phyloP scores from a whole-genome alignment of 2,797 vertebrate genomes.

The Adelosebastes latens region DNA sequence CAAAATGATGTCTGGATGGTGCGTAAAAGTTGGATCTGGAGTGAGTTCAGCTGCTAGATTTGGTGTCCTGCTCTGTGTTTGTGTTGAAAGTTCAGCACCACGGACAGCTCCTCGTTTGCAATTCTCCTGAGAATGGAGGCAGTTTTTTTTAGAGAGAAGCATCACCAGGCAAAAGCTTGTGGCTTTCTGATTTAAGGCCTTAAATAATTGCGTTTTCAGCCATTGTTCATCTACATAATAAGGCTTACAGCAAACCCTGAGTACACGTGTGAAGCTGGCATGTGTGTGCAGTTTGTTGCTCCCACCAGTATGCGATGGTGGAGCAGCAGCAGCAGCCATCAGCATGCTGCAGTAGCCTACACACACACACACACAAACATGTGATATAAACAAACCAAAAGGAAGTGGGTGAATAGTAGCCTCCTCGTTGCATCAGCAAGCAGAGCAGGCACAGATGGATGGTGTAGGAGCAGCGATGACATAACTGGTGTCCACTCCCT shows the following conservation, averaged over 20 bases:
- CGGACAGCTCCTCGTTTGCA: slow-evolving; percentile 7
- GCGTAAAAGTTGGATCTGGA: slow-evolving; percentile 39
- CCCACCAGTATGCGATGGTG: slow-evolving; percentile 18
- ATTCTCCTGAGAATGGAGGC: background rate
- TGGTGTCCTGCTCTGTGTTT: background rate
- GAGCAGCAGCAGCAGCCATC: background rate
- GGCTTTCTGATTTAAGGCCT: background rate
- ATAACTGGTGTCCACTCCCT: slow-evolving; percentile 77
- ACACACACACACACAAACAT: slow-evolving; percentile 39
- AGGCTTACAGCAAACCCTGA: background rate
- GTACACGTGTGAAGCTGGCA: slow-evolving; percentile 15
- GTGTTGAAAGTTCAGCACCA: slow-evolving; percentile 55
- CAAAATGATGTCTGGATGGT: background rate
- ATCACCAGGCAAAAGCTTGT: background rate
- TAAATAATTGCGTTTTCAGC: background rate
- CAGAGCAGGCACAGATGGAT: slow-evolving; percentile 13
- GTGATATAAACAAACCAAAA: slow-evolving; percentile 46
- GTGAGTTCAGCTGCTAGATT: slow-evolving; percentile 4
- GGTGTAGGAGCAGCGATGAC: slow-evolving; percentile 73
- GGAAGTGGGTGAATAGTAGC: slow-evolving; percentile 54
- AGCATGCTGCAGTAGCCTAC: slow-evolving; percentile 45
- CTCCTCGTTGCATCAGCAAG: slow-evolving; percentile 52
- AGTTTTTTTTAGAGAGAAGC: background rate
- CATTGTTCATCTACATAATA: slow-evolving; percentile 16
- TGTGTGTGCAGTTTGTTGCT: background rate